Evolutionary conservation across 2,888 invertebrate species (phyloP).

Genomic region (Drosophila hamatofila): DNA sequence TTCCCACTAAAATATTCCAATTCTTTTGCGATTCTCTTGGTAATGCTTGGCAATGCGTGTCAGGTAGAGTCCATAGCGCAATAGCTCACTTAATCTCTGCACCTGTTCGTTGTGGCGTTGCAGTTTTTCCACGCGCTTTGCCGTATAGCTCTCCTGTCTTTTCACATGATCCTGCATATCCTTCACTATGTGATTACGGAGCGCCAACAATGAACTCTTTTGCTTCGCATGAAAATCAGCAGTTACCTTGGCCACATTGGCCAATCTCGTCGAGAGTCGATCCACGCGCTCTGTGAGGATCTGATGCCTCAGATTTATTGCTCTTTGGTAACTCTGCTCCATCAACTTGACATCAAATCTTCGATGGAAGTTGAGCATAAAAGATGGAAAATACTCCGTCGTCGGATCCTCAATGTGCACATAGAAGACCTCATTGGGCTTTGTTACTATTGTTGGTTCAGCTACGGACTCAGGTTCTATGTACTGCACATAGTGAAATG

Average conservation of each 20-base stretch:
- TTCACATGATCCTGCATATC: slow-evolving; percentile 39
- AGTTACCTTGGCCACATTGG: not conserved
- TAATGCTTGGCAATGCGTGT: slow-evolving; percentile 23
- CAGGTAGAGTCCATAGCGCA: slow-evolving; percentile 32
- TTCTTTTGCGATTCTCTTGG: slow-evolving; percentile 28
- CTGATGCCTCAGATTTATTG: not conserved
- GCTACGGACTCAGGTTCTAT: not conserved
- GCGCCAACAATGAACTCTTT: not conserved
- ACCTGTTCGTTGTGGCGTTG: slow-evolving; percentile 33
- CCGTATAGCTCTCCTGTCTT: not conserved
- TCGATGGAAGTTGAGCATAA: slow-evolving; percentile 8
- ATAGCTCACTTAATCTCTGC: slow-evolving; percentile 9
- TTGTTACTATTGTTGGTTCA: accelerated
- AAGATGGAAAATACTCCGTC: slow-evolving; percentile 12
- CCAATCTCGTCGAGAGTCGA: not conserved
- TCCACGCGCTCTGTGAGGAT: slow-evolving; percentile 1
- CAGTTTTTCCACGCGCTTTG: slow-evolving; percentile 7
- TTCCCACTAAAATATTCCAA: slow-evolving; percentile 41
- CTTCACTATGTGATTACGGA: not conserved
- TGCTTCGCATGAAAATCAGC: not conserved
- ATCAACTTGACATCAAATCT: slow-evolving; percentile 4
- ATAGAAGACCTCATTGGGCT: slow-evolving; percentile 25
- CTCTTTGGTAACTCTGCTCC: slow-evolving; percentile 10
- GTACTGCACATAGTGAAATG: not conserved
- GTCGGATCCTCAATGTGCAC: slow-evolving; percentile 29